Percentiles rank a stretch among this genome's conserved stretches.
Evolutionary conservation across 2,113 vertebrate species (phyloP).

Genomic region (Brienomyrus brachyistius): DNA sequence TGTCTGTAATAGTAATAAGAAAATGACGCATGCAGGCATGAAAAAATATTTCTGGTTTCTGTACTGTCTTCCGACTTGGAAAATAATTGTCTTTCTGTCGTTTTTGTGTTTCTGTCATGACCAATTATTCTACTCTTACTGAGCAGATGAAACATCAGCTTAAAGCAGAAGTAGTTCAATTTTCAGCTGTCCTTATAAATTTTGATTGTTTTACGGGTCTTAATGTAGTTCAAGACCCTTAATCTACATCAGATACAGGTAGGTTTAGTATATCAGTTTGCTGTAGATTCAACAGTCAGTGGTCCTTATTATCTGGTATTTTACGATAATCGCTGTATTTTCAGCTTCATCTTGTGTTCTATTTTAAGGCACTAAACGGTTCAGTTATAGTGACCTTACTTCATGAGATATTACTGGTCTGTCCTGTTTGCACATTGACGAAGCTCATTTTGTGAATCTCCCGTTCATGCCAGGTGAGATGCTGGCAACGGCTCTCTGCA

Average conservation of each 20-base stretch:
- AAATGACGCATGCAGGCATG: not conserved
- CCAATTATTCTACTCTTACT: not conserved
- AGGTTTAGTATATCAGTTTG: not conserved
- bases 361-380: not conserved
- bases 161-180: not conserved
- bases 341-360: not conserved
- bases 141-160: not conserved
- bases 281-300: not conserved
- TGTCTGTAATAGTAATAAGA: not conserved
- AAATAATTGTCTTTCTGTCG: not conserved
- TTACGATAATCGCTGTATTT: not conserved
- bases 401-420: not conserved
- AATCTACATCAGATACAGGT: not conserved
- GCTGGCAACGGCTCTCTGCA: not conserved
- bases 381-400: not conserved
- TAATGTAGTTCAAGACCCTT: not conserved
- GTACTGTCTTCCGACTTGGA: not conserved
- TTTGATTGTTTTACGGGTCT: not conserved
- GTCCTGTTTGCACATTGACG: not conserved
- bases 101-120: not conserved
- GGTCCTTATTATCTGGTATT: not conserved
- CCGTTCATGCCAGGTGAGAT: not conserved
- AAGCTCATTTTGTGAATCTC: not conserved
- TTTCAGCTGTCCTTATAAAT: not conserved
- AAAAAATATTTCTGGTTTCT: constrained; percentile 10